Evolutionary conservation across 2,888 invertebrate genomes (phyloP).

Genomic region (Capitulum mitella): DNA sequence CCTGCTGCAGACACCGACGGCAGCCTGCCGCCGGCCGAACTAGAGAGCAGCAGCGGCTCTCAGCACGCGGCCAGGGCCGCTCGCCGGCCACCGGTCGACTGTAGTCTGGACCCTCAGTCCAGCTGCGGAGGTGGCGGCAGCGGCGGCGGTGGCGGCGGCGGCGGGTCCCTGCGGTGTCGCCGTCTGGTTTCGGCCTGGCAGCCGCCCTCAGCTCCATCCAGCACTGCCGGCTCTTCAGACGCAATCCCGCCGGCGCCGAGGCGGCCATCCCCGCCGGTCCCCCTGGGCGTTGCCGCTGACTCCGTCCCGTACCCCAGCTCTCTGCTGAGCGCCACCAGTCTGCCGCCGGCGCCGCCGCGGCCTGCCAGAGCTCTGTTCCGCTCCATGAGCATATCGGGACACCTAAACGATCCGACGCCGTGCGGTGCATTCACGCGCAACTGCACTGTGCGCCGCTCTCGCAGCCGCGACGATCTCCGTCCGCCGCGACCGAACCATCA

Average conservation of each 20-base stretch:
- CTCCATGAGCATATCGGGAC: conserved; percentile 1
- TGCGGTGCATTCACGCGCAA: background rate
- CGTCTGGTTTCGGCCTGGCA: no score
- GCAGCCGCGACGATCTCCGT: background rate
- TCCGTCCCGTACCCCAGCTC: background rate
- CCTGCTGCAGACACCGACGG: no score
- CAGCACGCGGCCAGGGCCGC: no score
- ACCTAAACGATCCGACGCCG: background rate
- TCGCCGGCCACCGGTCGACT: no score
- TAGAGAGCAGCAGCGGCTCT: no score
- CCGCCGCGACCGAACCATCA: background rate
- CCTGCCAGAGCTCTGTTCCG: background rate
- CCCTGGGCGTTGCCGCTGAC: background rate
- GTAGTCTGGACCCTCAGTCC: no score
- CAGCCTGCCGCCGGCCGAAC: no score
- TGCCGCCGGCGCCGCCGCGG: background rate
- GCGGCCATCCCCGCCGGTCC: no score
- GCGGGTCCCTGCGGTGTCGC: no score
- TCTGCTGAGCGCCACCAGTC: background rate
- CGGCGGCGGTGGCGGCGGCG: no score
- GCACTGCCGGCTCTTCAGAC: background rate
- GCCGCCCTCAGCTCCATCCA: background rate
- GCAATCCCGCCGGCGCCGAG: background rate
- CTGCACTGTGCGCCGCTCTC: background rate
- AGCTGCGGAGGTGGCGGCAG: no score